Evolutionary conservation across 2,888 invertebrate species (phyloP).

Genomic region (Acanthoscelides obtectus): DNA sequence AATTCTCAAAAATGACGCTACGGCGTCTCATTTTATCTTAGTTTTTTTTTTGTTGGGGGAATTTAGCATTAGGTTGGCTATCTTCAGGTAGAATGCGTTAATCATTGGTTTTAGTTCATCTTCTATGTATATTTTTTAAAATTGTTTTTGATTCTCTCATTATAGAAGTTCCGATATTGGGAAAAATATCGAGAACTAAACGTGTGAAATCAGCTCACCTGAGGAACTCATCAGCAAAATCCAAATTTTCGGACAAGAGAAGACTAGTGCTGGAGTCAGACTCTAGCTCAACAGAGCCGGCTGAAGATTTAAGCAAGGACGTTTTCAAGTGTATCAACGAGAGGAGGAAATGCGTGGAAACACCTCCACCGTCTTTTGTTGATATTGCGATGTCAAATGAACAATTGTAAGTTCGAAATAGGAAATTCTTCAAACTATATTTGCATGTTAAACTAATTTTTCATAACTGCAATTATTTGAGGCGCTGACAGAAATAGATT

Average conservation of each 20-base stretch:
- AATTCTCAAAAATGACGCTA: too few relatives aligned
- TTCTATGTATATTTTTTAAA: too few relatives aligned
- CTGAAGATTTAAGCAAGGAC: not conserved
- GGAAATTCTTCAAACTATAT: too few relatives aligned
- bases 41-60: too few relatives aligned
- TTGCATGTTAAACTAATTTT: too few relatives aligned
- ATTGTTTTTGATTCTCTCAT: conserved; percentile 7
- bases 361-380: conserved; percentile 35
- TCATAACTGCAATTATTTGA: too few relatives aligned
- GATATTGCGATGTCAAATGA: conserved; percentile 38
- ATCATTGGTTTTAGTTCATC: too few relatives aligned
- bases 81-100: too few relatives aligned
- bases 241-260: conserved; percentile 38
- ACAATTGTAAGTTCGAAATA: conserved; percentile 32
- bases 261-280: conserved; percentile 38
- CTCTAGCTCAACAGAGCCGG: conserved; percentile 38
- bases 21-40: too few relatives aligned
- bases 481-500: too few relatives aligned
- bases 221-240: conserved; percentile 38
- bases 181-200: conserved; percentile 61
- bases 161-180: conserved; percentile 47
- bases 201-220: conserved; percentile 62
- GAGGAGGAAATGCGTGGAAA: conserved; percentile 2
- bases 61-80: too few relatives aligned
- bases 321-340: not conserved